phyloP scores from a whole-genome alignment of 2,113 vertebrate species.

The Brachionichthys hirsutus region DNA sequence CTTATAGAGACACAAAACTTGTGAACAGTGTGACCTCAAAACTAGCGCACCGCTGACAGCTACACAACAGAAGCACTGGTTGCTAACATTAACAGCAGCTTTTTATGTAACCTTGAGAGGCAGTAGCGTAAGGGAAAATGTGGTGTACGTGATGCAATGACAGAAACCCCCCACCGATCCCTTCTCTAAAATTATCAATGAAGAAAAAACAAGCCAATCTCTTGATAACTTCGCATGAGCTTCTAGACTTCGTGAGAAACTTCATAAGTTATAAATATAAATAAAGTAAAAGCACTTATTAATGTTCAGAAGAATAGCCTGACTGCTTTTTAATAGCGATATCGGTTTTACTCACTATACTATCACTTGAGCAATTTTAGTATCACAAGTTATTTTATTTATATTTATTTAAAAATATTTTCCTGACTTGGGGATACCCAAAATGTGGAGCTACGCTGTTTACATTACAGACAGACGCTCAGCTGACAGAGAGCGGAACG shows the following conservation, averaged over 20 bases:
- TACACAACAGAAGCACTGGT: too few relatives aligned
- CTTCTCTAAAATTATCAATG: constrained; percentile 57
- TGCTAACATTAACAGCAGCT: too few relatives aligned
- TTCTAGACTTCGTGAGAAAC: too few relatives aligned
- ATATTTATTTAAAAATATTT: background rate
- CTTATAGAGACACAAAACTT: too few relatives aligned
- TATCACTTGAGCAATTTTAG: background rate
- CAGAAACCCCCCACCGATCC: constrained; percentile 58
- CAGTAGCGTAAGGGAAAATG: background rate
- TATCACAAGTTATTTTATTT: background rate
- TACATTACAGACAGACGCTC: constrained; percentile 40
- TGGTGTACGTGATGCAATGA: constrained; percentile 59
- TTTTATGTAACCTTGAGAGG: too few relatives aligned
- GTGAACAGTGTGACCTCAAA: too few relatives aligned
- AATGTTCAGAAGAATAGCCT: background rate
- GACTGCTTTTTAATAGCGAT: background rate
- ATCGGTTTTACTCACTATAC: background rate
- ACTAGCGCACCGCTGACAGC: too few relatives aligned
- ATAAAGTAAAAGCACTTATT: too few relatives aligned
- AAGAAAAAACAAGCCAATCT: constrained; percentile 22
- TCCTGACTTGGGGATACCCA: background rate
- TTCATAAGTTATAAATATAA: too few relatives aligned
- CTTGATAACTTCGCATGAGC: background rate
- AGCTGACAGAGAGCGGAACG: background rate
- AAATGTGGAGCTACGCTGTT: constrained; percentile 41